Conservation (phyloP, 2,113 vertebrate genomes). For the Cynoglossus semilaevis region DNA sequence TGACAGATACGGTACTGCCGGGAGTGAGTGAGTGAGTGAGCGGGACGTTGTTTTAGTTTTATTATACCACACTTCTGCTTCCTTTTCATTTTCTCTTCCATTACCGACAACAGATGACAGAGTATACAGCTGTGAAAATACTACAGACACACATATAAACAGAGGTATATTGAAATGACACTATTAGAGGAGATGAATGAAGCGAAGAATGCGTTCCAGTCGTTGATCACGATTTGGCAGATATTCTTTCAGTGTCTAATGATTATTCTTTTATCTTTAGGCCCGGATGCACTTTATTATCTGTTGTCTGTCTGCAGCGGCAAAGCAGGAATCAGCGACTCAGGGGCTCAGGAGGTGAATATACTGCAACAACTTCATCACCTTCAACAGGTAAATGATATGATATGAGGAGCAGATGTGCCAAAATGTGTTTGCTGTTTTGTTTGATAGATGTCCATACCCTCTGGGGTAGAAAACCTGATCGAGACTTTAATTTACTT, state of each 20-base stretch:
- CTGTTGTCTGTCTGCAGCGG: too few relatives aligned
- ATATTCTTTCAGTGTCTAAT: not conserved
- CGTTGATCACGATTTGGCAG: not conserved
- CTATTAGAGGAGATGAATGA: not conserved
- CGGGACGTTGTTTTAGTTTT: constrained; percentile 31
- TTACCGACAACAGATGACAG: constrained; percentile 5
- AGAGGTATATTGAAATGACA: constrained; percentile 1
- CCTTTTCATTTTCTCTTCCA: constrained; percentile 25
- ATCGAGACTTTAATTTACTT: too few relatives aligned
- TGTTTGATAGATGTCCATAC: too few relatives aligned
- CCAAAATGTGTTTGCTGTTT: too few relatives aligned
- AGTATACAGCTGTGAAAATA: constrained; percentile 9
- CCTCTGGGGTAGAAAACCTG: too few relatives aligned
- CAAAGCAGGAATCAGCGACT: too few relatives aligned
- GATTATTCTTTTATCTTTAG: not conserved
- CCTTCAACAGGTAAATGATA: too few relatives aligned
- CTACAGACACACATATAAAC: not conserved
- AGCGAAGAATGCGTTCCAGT: not conserved
- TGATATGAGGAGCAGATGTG: too few relatives aligned
- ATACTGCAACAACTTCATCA: too few relatives aligned
- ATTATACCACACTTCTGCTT: constrained; percentile 26
- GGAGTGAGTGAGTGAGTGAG: constrained; percentile 13
- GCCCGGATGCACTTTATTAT: too few relatives aligned
- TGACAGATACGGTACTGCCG: constrained; percentile 31
- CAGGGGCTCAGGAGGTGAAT: too few relatives aligned